Percentiles rank a stretch among this genome's conserved stretches.
Evolutionary conservation across 92 coral and sea anemone genomes (phyloP).

Genomic region (Paragorgia papillata): DNA sequence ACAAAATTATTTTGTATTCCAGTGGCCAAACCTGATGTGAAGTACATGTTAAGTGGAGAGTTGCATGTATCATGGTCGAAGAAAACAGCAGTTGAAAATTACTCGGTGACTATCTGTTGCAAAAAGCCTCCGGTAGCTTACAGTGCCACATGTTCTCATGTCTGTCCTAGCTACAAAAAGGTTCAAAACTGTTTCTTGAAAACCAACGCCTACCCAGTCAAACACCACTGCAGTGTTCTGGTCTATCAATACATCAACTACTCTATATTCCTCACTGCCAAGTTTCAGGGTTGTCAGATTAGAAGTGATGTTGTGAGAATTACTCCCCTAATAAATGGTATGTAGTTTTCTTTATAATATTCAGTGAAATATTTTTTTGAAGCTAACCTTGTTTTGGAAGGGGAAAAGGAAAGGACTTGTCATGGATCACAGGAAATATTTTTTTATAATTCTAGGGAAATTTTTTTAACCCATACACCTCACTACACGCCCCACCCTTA

Average conservation of each 20-base stretch:
- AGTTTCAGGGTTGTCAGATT: not conserved
- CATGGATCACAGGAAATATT: too few species aligned
- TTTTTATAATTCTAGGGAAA: too few species aligned
- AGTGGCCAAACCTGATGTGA: constrained; percentile 26
- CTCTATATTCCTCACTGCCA: constrained; percentile 1
- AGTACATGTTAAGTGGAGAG: constrained; percentile 6
- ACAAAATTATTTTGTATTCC: too few species aligned
- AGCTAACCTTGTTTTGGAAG: too few species aligned
- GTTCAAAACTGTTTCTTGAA: not conserved
- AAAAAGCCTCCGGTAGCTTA: not conserved
- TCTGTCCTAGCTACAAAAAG: not conserved
- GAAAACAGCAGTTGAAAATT: not conserved
- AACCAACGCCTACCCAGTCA: not conserved
- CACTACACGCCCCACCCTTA: too few species aligned
- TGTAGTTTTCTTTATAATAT: too few species aligned
- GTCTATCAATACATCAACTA: constrained; percentile 5
- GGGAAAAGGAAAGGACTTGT: too few species aligned
- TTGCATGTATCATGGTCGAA: constrained; percentile 13
- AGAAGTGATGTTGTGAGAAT: constrained; percentile 2
- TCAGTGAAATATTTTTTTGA: too few species aligned
- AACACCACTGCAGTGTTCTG: not conserved
- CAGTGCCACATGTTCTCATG: not conserved
- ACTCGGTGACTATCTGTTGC: not conserved
- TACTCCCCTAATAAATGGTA: constrained; percentile 10
- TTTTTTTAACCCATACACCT: too few species aligned